A percentile compares a stretch with the other conserved stretches of the same genome.
phyloP scores from a whole-genome alignment of 2,113 vertebrate genomes.

The Psammodynastes pulverulentus region DNA sequence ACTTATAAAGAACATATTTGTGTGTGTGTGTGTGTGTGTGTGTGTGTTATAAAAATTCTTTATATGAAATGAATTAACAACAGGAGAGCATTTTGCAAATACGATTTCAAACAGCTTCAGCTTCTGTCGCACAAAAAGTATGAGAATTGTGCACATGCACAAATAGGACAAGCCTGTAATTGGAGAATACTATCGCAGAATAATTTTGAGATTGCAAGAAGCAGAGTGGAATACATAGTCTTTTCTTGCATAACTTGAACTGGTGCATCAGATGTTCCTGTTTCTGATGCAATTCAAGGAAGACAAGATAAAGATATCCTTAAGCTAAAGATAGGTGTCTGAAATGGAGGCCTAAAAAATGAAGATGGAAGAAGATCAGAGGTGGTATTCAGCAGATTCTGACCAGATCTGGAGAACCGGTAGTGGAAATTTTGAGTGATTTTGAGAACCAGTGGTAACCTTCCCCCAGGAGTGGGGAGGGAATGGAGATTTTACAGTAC shows the following conservation, averaged over 20 bases:
- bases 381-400: no score
- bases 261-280: slow-evolving; percentile 25
- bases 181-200: slow-evolving; percentile 37
- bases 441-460: no score
- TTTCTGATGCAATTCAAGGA: slow-evolving; percentile 16
- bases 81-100: background rate
- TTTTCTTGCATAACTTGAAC: background rate
- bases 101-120: slow-evolving; percentile 15
- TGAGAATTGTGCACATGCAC: background rate
- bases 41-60: background rate
- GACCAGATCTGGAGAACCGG: no score
- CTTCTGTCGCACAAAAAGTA: slow-evolving; percentile 1
- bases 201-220: slow-evolving; percentile 17
- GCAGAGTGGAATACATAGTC: slow-evolving; percentile 23
- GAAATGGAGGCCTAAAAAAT: background rate
- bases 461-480: no score
- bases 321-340: background rate
- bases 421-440: no score
- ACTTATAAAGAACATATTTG: background rate
- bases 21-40: background rate
- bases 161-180: slow-evolving; percentile 17
- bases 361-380: slow-evolving; percentile 17
- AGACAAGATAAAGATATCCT: accelerated
- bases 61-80: background rate
- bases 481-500: no score